Percentiles rank a stretch among this genome's conserved stretches.
Evolutionary conservation across 1,140 invertebrate species (phyloP).

Genomic region (Drosophila asahinai): DNA sequence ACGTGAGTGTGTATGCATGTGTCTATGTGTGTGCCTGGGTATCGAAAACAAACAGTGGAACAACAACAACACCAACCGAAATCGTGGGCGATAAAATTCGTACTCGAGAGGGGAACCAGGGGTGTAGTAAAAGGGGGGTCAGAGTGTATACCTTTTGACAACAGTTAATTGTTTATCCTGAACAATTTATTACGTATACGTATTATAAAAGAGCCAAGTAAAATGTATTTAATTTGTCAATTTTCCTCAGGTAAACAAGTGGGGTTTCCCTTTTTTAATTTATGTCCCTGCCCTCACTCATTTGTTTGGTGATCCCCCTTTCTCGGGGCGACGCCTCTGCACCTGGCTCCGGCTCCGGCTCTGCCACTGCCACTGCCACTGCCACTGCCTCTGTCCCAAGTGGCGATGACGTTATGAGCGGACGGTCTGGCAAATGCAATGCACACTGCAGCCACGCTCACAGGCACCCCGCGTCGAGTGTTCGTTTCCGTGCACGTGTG

Average conservation of each 20-base stretch:
- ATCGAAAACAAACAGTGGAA: conserved; percentile 74
- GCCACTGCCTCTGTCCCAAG: conserved; percentile 15
- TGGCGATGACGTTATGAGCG: conserved; percentile 69
- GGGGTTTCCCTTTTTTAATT: no score
- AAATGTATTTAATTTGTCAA: no score
- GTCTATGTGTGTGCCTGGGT: conserved; percentile 49
- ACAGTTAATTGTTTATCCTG: no score
- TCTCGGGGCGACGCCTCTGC: conserved; percentile 4
- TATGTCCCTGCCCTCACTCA: no score
- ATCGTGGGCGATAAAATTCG: conserved; percentile 79
- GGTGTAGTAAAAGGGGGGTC: no score
- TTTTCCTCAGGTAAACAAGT: no score
- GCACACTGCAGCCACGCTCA: conserved; percentile 30
- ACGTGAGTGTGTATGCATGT: conserved; percentile 10
- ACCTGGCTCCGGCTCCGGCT: not conserved
- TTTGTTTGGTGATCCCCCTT: not conserved
- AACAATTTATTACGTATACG: no score
- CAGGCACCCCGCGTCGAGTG: conserved; percentile 30
- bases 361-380: conserved; percentile 12
- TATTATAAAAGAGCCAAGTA: no score
- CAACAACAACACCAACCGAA: conserved; percentile 56
- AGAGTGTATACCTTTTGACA: no score
- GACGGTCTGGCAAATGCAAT: conserved; percentile 70
- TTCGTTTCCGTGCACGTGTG: conserved; percentile 12
- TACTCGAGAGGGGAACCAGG: conserved; percentile 48